A percentile compares a stretch with the other conserved stretches of the same genome.
Conservation (phyloP, 2,113 vertebrate genomes). For the Microcebus griseorufus region DNA sequence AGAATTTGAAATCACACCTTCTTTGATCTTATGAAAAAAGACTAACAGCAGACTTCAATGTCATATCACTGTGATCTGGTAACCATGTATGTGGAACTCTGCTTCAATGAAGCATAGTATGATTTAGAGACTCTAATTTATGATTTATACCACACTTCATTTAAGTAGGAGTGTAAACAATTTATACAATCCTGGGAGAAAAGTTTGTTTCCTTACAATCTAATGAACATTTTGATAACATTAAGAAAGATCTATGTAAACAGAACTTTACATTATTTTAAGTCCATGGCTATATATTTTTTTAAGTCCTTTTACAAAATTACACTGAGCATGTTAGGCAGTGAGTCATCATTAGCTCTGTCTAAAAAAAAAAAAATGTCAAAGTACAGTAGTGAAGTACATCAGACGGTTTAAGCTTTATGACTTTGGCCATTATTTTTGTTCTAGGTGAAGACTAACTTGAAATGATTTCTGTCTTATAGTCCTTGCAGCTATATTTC, state of each 20-base stretch:
- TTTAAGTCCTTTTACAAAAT: background rate
- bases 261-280: background rate
- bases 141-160: background rate
- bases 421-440: background rate
- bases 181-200: background rate
- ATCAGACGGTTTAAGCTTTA: background rate
- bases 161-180: background rate
- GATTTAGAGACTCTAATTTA: background rate
- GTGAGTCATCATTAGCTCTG: background rate
- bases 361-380: background rate
- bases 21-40: constrained; percentile 56
- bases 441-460: background rate
- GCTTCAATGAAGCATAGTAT: background rate
- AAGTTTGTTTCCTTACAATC: background rate
- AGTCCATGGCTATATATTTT: background rate
- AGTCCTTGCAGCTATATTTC: background rate
- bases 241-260: background rate
- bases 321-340: background rate
- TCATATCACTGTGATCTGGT: constrained; percentile 26
- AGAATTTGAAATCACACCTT: constrained; percentile 2
- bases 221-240: background rate
- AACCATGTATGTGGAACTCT: background rate
- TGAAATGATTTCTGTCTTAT: background rate
- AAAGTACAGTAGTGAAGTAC: background rate
- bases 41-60: constrained; percentile 37